phyloP scores from a whole-genome alignment of 2,888 invertebrate species.

The Bellardia pandia region DNA sequence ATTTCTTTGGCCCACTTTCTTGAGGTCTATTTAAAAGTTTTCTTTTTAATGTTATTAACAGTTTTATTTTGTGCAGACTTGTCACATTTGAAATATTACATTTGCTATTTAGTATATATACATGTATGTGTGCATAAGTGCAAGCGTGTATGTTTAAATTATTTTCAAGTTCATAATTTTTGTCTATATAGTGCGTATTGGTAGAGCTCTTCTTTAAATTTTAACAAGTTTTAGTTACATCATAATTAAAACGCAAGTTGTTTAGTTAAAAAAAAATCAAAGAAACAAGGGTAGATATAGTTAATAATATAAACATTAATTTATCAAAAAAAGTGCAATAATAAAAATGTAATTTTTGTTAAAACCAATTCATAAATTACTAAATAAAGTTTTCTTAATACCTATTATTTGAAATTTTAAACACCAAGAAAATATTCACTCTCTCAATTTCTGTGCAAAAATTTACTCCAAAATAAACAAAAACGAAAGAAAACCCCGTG shows the following conservation, averaged over 20 bases:
- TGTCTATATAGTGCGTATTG: constrained; percentile 50
- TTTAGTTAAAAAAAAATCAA: background rate
- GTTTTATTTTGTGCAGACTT: constrained; percentile 22
- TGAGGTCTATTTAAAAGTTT: background rate
- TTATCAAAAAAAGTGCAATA: background rate
- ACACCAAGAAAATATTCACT: background rate
- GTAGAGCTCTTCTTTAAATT: constrained; percentile 31
- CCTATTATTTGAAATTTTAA: background rate
- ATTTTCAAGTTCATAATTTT: constrained; percentile 67
- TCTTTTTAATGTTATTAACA: constrained; percentile 20
- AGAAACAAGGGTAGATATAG: background rate
- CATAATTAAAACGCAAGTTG: constrained; percentile 30
- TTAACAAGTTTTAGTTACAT: constrained; percentile 54
- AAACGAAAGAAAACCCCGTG: background rate
- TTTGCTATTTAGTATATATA: background rate
- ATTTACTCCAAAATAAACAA: constrained; percentile 55
- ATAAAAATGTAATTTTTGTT: background rate
- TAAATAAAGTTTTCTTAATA: background rate
- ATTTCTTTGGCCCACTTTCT: background rate
- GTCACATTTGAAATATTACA: background rate
- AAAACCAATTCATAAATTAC: background rate
- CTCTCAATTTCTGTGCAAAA: constrained; percentile 6
- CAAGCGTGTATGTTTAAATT: background rate
- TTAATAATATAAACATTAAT: background rate
- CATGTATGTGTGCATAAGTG: background rate